Evolutionary conservation across 2,113 vertebrate genomes (phyloP), one percentile per base, ranked within the genome.

Genomic region (Ceyx margarethae): DNA sequence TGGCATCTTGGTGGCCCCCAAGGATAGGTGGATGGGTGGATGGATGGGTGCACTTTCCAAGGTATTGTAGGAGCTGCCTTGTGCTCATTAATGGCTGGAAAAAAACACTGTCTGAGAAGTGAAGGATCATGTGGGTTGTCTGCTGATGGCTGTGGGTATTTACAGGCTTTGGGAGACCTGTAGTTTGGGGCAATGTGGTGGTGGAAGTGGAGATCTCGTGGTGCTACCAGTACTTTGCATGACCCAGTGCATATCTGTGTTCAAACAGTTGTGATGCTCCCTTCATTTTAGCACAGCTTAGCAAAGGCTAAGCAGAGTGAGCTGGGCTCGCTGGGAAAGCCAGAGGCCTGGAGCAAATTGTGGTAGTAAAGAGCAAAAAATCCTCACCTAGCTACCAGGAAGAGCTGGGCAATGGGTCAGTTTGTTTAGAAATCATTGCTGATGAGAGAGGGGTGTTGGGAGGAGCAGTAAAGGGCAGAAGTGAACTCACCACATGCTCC

Each of bases 401-500:
- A 71, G 25, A 45, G 35, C 26, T 51, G 64, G 62, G 42, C 51
- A 17, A 51, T 13, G n/a, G 72, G 25, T 53, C 37, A 28, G 22
- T 16, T 40, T 57, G 42, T 25, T 53, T 64, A 54, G 58, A 28
- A 25, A 19, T 40, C 25, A 8, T 2, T 20, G n/a, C 40, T 69
- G 46, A 23, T 29, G 43, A 29, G 29, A 61, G 43, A n/a, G 28
- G 45, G 45, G 28, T 35, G 37, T 23, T 9, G 17, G 25, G 53
- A 75, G n/a, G 53, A 40, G 40, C 46, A 11, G 40, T 10, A 5
- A 51, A 62, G 48, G 45, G 64, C 43, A 77, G 69, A 57, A 29
- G 33, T 28, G 61, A 42, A 37, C 53, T 80, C 0, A 0, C 42
- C 5, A 8, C 6, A 2, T 1, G 11, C 33, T 82, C 22, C 31